Base-by-base conservation (phyloP, 1,140 invertebrate species). In the Camponotus floridanus region DNA sequence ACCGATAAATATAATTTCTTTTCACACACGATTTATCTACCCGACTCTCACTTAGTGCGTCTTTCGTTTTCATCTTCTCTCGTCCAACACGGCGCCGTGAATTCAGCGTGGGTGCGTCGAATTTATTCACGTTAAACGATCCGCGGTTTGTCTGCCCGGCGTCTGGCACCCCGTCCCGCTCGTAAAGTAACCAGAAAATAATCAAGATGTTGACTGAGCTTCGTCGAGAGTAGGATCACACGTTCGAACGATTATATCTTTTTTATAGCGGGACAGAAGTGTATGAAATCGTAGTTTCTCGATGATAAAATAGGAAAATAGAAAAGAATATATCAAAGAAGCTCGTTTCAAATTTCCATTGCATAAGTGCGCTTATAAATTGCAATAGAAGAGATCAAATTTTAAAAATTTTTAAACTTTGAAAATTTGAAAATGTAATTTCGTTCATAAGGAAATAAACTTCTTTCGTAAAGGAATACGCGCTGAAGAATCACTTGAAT, bases 111-210 rank as follows among this genome's bases (percentile, higher is more conserved):
- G 88, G 86, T 85, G 89, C 87, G 76, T 65, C 76, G 59, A 71
- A 90, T 90, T 90, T 90, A 90, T 88, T 61, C 78, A 64, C 81
- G 76, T 11, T 88, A 79, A 88, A 88, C 76, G 86, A 65, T 68
- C 61, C 71, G 71, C 81, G 86, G 73, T 80, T 90, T 57, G 86
- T 87, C 86, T 87, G 86, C 61, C 9, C 71, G 83, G 76, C 89
- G 89, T 90, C 89, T 90, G 89, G 79, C 78, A 76, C 8, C 65
- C 61, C 89, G 80, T 76, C 76, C 65, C 61, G 84, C 81, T 90
- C 89, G 89, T 90, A 90, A 90, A 90, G 48, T 90, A 48, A 87
- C 86, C 62, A 67, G 76, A 81, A 86, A 86, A 88, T 88, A 76
- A 88, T 88, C 85, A 74, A 74, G 26, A 15, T 80, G 51, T 45